Conservation (phyloP, 1,140 invertebrate species). For the Lutraria rhynchaena region DNA sequence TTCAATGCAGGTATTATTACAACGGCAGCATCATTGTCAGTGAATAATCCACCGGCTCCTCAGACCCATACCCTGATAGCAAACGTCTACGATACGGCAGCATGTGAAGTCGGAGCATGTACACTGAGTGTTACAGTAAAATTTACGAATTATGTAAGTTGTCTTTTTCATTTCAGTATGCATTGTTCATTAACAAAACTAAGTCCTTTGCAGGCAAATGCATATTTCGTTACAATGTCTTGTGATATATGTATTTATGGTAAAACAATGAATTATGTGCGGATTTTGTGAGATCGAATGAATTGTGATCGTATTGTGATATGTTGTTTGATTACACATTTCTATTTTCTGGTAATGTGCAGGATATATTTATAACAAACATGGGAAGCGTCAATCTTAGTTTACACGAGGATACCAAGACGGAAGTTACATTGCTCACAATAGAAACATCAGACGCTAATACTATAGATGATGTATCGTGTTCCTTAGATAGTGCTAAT, state of each 20-base stretch:
- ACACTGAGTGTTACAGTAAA: conserved; percentile 3
- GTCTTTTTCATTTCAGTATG: too few species aligned
- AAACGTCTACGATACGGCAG: conserved; percentile 2
- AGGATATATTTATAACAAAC: conserved; percentile 23
- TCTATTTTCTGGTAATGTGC: background rate
- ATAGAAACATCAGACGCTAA: conserved; percentile 19
- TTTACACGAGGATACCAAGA: conserved; percentile 12
- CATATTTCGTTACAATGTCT: too few species aligned
- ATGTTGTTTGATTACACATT: background rate
- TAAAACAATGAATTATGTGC: too few species aligned
- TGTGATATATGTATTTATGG: too few species aligned
- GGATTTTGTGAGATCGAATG: too few species aligned
- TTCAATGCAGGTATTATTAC: background rate
- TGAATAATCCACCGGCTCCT: background rate
- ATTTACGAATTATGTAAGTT: conserved; percentile 21
- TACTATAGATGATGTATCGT: background rate
- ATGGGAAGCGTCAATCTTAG: background rate
- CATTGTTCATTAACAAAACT: too few species aligned
- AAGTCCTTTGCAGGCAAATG: too few species aligned
- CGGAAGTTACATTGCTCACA: background rate
- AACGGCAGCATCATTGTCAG: background rate
- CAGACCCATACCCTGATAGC: background rate
- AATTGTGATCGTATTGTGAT: background rate
- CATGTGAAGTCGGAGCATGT: background rate
- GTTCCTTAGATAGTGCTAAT: background rate